A percentile compares a stretch with the other conserved stretches of the same genome.
Conservation (phyloP, 1,140 invertebrate genomes). For the Heliconius melpomene region DNA sequence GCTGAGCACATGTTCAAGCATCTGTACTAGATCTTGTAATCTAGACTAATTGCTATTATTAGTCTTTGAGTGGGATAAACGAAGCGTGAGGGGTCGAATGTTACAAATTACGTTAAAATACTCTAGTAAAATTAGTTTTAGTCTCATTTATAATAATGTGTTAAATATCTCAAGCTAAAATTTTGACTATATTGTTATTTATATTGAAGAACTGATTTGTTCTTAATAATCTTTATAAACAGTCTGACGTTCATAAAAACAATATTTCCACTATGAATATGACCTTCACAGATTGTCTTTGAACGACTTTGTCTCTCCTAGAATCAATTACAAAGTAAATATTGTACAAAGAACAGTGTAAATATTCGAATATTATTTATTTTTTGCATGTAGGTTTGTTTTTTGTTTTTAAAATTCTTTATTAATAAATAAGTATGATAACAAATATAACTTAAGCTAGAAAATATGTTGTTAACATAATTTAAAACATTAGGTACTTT, state of each 20-base stretch:
- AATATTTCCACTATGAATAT: constrained; percentile 24
- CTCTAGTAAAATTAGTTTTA: not conserved
- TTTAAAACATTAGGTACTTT: no score
- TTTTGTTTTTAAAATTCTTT: no score
- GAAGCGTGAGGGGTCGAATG: constrained; percentile 15
- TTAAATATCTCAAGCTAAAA: no score
- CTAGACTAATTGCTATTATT: constrained; percentile 38
- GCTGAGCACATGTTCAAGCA: constrained; percentile 23
- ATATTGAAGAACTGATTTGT: not conserved
- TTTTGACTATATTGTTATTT: not conserved
- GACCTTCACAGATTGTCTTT: constrained; percentile 28
- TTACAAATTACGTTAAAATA: not conserved
- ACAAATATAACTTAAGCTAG: no score
- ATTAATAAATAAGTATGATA: no score
- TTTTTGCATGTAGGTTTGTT: not conserved
- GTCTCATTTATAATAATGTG: no score
- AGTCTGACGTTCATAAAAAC: constrained; percentile 13
- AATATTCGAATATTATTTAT: not conserved
- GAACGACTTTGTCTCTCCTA: constrained; percentile 19
- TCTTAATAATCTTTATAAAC: not conserved
- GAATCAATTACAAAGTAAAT: constrained; percentile 11
- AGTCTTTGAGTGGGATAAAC: constrained; percentile 25
- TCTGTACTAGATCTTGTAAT: constrained; percentile 27
- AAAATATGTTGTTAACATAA: no score
- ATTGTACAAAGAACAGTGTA: no score